These are phyloP conservation scores for Galbula dea DNA, from an alignment of 2,113 vertebrate genomes.

Conservation along the genomic window DNA sequence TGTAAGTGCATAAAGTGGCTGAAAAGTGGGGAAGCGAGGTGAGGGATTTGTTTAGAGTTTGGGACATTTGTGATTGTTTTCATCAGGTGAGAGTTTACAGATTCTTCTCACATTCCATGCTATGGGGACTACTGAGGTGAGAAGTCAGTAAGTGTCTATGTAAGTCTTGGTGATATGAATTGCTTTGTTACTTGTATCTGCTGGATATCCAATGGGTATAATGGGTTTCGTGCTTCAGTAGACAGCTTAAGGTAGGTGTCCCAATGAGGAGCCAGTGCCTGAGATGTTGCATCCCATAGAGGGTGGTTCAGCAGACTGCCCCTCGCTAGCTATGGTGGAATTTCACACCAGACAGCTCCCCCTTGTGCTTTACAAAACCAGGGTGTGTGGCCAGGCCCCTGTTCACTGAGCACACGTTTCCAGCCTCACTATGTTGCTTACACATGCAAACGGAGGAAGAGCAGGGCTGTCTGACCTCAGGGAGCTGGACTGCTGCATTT, in stretches of 20 bases:
- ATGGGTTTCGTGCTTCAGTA: neutral
- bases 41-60: neutral
- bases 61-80: neutral
- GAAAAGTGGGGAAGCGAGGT: neutral
- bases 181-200: neutral
- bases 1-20: neutral
- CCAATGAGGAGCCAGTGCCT: fast-evolving
- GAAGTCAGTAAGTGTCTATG: neutral
- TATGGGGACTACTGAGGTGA: neutral
- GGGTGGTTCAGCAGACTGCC: neutral
- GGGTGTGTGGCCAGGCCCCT: fast-evolving
- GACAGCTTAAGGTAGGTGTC: neutral
- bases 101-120: neutral
- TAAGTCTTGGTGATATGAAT: neutral
- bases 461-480: neutral
- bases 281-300: neutral
- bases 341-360: neutral
- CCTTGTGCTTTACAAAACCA: neutral
- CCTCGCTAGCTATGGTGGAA: neutral
- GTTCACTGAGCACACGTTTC: neutral
- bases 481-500: neutral
- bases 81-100: neutral
- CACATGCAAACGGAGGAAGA: neutral
- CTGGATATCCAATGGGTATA: neutral
- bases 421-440: neutral